Conservation (phyloP, 2,888 invertebrate species). For the Parnassius orleans region DNA sequence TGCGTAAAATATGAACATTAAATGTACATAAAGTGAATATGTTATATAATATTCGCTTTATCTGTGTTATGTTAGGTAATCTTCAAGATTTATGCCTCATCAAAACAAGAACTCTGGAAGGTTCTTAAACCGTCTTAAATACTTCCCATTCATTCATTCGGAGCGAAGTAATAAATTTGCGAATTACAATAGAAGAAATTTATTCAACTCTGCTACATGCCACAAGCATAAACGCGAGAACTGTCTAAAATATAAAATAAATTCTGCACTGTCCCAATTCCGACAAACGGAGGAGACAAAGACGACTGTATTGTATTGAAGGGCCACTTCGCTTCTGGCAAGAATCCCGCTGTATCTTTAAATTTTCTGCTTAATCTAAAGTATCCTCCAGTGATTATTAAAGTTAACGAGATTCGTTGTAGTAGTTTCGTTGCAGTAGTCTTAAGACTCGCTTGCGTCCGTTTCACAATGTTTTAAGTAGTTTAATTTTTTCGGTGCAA, state of each 20-base stretch:
- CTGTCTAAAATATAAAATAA: conserved; percentile 51
- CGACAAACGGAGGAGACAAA: conserved; percentile 38
- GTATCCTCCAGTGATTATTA: conserved; percentile 68
- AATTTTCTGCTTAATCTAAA: conserved; percentile 67
- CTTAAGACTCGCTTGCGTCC: conserved; percentile 3
- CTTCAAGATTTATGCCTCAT: neutral
- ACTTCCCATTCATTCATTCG: conserved; percentile 22
- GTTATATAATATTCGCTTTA: too few relatives aligned
- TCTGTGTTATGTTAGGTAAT: too few relatives aligned
- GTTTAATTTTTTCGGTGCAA: conserved; percentile 1
- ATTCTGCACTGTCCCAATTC: conserved; percentile 43
- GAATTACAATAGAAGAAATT: conserved; percentile 24
- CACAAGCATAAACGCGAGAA: conserved; percentile 21
- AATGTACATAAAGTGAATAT: too few relatives aligned
- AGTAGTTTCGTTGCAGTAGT: conserved; percentile 9
- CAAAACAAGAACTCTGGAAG: conserved; percentile 12
- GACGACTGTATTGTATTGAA: conserved; percentile 43
- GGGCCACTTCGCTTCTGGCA: conserved; percentile 68
- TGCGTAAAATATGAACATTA: too few relatives aligned
- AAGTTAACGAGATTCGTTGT: conserved; percentile 57
- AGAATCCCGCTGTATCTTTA: conserved; percentile 74
- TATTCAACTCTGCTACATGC: conserved; percentile 20
- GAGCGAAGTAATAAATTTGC: conserved; percentile 14
- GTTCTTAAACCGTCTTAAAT: conserved; percentile 22
- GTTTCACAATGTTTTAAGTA: conserved; percentile 8